Evolutionary conservation across 2,888 invertebrate genomes (phyloP).

Genomic region (Diarsia mendica): DNA sequence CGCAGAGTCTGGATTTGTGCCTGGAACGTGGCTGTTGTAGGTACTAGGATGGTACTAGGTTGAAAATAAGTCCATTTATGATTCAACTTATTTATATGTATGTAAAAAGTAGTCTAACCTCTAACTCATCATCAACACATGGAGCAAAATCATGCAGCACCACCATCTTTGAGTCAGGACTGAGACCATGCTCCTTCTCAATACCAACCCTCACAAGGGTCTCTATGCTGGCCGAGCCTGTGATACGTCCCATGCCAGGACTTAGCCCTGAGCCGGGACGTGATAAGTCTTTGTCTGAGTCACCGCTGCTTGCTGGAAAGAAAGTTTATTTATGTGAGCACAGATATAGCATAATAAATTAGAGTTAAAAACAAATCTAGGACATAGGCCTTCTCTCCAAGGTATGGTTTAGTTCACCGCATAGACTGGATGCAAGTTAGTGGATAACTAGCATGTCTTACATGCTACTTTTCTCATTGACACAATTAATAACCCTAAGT

Average conservation of each 20-base stretch:
- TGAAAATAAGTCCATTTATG: too few species aligned
- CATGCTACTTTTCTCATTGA: background rate
- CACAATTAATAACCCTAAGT: background rate
- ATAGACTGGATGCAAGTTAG: too few species aligned
- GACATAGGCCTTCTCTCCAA: background rate
- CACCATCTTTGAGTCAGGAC: constrained; percentile 98
- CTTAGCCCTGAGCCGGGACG: constrained; percentile 91
- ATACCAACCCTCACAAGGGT: constrained; percentile 97
- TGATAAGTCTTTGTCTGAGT: constrained; percentile 94
- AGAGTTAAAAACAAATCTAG: too few species aligned
- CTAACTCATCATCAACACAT: constrained; percentile 98
- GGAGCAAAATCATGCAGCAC: constrained; percentile 98
- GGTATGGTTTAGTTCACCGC: background rate
- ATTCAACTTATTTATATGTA: background rate
- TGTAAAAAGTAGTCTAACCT: constrained; percentile 87
- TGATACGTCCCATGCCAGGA: constrained; percentile 97
- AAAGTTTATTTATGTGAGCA: background rate
- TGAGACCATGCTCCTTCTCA: constrained; percentile 97
- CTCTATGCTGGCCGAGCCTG: constrained; percentile 98
- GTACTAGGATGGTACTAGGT: too few species aligned
- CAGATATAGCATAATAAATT: too few species aligned
- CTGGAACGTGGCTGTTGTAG: too few species aligned
- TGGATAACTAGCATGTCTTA: too few species aligned
- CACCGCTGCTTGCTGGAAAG: constrained; percentile 92
- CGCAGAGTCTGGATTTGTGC: too few species aligned